Evolutionary conservation across 2,113 vertebrate genomes (phyloP).

Genomic region (Callipepla squamata): DNA sequence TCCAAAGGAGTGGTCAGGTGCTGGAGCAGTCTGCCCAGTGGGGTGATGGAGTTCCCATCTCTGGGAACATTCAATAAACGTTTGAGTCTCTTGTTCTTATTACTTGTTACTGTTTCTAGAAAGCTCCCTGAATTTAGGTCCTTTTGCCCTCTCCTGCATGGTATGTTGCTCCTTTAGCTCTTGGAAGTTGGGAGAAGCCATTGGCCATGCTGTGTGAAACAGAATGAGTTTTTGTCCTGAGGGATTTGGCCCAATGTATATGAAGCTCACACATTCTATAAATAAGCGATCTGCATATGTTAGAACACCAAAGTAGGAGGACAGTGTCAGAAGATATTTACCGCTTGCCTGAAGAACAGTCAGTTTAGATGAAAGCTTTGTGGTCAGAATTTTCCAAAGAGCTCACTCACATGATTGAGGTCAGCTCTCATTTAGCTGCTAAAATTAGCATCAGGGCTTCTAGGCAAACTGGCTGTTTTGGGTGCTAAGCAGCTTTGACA

Average conservation of each 20-base stretch:
- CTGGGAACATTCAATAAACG: too few species aligned
- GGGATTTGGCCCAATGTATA: neutral
- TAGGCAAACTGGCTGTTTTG: neutral
- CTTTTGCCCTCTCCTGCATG: neutral
- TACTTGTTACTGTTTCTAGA: neutral
- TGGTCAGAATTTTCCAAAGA: neutral
- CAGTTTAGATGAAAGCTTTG: neutral
- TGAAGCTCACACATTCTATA: neutral
- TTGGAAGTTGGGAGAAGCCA: neutral
- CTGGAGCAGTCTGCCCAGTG: too few species aligned
- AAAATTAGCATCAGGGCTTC: neutral
- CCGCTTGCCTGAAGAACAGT: neutral
- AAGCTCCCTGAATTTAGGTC: neutral
- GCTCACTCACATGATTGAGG: neutral
- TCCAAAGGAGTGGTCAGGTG: too few species aligned
- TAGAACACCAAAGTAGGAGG: slow-evolving; percentile 21
- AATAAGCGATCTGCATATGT: slow-evolving; percentile 28
- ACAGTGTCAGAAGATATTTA: slow-evolving; percentile 24
- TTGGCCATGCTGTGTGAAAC: fast-evolving
- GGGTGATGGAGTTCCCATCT: too few species aligned
- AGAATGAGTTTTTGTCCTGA: fast-evolving
- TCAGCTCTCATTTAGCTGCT: neutral
- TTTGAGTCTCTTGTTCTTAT: neutral
- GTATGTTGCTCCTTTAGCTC: neutral
- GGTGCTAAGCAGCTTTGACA: neutral